These are phyloP conservation scores for Xenus cinereus DNA, from an alignment of 2,113 vertebrate genomes.

Conservation along the genomic window DNA sequence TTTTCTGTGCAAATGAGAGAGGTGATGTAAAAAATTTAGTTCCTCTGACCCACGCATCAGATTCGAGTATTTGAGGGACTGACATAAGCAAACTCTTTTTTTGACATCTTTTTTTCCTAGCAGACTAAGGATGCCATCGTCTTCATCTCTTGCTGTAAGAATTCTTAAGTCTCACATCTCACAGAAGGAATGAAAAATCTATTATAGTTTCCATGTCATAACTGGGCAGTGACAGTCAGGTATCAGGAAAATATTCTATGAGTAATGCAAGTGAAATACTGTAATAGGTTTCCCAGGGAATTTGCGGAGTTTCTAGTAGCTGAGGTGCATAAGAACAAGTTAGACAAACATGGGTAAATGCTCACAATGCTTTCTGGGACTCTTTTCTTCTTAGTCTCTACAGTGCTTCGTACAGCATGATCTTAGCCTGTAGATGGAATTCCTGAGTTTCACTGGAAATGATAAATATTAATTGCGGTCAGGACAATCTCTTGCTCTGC, in stretches of 20 bases:
- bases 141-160: not conserved
- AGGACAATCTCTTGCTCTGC: not conserved
- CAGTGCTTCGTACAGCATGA: not conserved
- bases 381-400: not conserved
- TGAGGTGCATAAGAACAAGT: too few species aligned
- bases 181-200: not conserved
- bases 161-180: not conserved
- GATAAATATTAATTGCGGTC: not conserved
- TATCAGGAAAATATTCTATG: not conserved
- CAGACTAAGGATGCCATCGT: not conserved
- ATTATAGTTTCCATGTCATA: rapidly evolving
- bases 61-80: not conserved
- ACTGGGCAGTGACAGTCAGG: not conserved
- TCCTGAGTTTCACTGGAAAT: not conserved
- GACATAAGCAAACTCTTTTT: not conserved
- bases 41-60: not conserved
- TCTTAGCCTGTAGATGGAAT: not conserved
- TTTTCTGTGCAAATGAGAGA: not conserved
- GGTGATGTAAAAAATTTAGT: not conserved
- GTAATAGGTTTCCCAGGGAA: not conserved
- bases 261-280: not conserved
- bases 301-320: not conserved
- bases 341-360: not conserved
- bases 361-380: not conserved
- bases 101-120: not conserved